A percentile compares a stretch with the other conserved stretches of the same genome.
Conservation (phyloP, 2,113 vertebrate genomes). For the Thomomys bottae region DNA sequence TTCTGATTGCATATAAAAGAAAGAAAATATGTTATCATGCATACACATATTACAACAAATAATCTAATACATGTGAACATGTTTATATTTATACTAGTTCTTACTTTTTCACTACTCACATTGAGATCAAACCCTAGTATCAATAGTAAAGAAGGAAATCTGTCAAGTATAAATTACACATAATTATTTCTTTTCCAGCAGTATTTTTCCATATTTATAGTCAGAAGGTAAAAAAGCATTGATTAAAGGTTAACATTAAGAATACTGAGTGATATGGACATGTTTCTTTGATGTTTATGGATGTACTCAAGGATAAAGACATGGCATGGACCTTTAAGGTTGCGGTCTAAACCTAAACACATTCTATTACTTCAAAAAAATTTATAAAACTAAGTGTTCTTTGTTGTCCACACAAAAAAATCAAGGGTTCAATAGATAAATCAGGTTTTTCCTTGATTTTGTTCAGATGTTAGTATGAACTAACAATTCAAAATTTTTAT, state of each 20-base stretch:
- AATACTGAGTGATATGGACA: constrained; percentile 28
- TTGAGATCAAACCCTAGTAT: constrained; percentile 26
- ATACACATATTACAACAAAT: background rate
- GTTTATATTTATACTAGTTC: background rate
- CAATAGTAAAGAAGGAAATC: background rate
- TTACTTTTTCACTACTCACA: constrained; percentile 17
- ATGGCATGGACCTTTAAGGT: constrained; percentile 12
- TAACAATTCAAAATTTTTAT: background rate
- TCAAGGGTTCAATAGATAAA: background rate
- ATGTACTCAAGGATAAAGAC: background rate
- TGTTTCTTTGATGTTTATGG: constrained; percentile 24
- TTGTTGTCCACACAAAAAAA: constrained; percentile 1
- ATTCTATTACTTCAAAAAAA: constrained; percentile 46
- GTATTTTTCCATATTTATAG: background rate
- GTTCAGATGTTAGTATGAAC: background rate
- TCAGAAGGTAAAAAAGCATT: constrained; percentile 47
- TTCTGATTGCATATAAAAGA: constrained; percentile 26
- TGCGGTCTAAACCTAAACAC: background rate
- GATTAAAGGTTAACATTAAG: constrained; percentile 23
- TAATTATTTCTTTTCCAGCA: constrained; percentile 40
- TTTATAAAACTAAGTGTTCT: background rate
- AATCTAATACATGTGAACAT: background rate
- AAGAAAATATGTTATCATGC: background rate
- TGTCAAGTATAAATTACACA: background rate
- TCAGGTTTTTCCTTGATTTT: background rate